A percentile compares a stretch with the other conserved stretches of the same genome.
Conservation (phyloP, 2,888 invertebrate genomes). For the Nezara viridula region DNA sequence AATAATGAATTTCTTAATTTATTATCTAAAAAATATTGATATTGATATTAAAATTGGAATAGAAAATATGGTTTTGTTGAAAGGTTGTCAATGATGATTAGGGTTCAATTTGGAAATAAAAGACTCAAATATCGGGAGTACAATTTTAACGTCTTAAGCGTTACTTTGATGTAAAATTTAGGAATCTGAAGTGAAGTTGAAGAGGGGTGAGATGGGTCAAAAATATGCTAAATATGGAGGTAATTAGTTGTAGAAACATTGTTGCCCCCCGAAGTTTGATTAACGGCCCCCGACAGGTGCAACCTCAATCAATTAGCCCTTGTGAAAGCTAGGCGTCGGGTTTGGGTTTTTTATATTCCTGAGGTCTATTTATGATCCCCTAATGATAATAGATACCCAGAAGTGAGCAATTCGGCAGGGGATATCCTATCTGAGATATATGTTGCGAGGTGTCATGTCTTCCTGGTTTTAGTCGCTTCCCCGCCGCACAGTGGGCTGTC, state of each 20-base stretch:
- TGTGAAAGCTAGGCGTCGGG: conserved; percentile 1
- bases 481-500: too few relatives aligned
- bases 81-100: too few relatives aligned
- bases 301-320: conserved; percentile 40
- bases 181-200: not conserved
- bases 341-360: not conserved
- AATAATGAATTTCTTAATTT: too few relatives aligned
- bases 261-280: conserved; percentile 47
- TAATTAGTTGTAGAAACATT: conserved; percentile 41
- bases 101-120: too few relatives aligned
- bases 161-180: too few relatives aligned
- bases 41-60: too few relatives aligned
- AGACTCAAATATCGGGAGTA: too few relatives aligned
- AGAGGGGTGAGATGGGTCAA: not conserved
- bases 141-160: too few relatives aligned
- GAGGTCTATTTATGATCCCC: conserved; percentile 28
- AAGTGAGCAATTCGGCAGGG: conserved; percentile 46
- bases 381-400: conserved; percentile 46
- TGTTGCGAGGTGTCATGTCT: conserved; percentile 1
- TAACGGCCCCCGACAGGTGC: conserved; percentile 40
- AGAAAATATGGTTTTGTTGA: too few relatives aligned
- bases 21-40: too few relatives aligned
- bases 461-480: not conserved
- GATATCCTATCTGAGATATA: conserved; percentile 1
- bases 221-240: not conserved